phyloP scores from a whole-genome alignment of 2,113 vertebrate genomes.

The Mus musculus region DNA sequence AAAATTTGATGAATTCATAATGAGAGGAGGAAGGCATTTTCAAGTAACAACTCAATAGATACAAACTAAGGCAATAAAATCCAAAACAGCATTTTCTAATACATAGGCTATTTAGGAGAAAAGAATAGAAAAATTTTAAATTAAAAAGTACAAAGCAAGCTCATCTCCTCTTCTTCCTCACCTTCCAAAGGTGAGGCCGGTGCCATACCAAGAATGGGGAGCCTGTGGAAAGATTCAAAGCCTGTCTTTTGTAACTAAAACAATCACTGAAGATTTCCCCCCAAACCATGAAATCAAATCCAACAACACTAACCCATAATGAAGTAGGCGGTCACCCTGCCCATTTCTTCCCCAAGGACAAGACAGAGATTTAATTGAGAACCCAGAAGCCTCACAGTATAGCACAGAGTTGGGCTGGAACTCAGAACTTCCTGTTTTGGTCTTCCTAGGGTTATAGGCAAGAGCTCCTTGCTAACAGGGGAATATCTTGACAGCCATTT shows the following conservation, averaged over 20 bases:
- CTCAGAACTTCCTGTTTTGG: neutral
- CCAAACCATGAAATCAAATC: constrained; percentile 61
- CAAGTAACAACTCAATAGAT: neutral
- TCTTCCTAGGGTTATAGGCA: neutral
- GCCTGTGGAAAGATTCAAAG: neutral
- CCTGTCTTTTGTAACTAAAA: constrained; percentile 43
- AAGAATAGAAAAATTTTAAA: neutral
- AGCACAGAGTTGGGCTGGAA: neutral
- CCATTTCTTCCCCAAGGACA: neutral
- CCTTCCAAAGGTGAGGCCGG: neutral
- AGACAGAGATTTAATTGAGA: neutral
- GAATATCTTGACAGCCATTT: neutral
- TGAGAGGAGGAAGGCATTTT: constrained; percentile 1
- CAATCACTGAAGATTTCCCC: neutral
- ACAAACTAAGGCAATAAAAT: neutral
- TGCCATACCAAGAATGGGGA: neutral
- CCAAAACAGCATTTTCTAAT: constrained; percentile 24
- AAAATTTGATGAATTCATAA: constrained; percentile 37
- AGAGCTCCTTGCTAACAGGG: neutral
- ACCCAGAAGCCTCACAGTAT: neutral
- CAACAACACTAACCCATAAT: neutral
- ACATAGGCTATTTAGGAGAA: neutral
- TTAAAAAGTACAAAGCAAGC: neutral
- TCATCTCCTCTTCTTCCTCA: neutral
- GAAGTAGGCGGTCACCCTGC: neutral